A percentile compares a stretch with the other conserved stretches of the same genome.
Conservation (phyloP, 2,888 invertebrate species). For the Aleiodes leptofemur region DNA sequence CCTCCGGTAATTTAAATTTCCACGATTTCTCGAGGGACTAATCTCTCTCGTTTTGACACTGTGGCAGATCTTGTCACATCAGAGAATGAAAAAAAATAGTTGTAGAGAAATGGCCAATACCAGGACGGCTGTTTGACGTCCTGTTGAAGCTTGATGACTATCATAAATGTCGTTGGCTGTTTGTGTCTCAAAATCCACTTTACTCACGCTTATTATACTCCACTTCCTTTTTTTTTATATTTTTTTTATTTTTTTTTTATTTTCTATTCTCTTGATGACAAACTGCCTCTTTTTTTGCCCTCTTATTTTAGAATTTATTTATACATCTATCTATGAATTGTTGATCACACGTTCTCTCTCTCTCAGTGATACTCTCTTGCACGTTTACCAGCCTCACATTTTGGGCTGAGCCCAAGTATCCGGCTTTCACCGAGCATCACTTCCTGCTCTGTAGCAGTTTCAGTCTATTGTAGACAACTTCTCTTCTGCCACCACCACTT, state of each 20-base stretch:
- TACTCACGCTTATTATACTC: background rate
- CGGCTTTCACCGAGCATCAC: conserved; percentile 36
- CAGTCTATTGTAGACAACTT: background rate
- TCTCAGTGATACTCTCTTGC: conserved; percentile 52
- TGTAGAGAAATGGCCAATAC: conserved; percentile 35
- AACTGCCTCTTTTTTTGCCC: background rate
- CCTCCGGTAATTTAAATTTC: conserved; percentile 7
- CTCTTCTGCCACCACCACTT: conserved; percentile 4
- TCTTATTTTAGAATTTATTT: background rate
- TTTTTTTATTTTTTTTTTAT: conserved; percentile 17
- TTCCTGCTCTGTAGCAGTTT: conserved; percentile 26
- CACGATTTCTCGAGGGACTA: background rate
- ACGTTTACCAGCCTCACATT: conserved; percentile 43
- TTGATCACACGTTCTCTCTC: conserved; percentile 24
- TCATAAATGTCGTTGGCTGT: conserved; percentile 35
- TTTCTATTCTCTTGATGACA: conserved; percentile 1
- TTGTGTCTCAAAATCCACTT: conserved; percentile 2
- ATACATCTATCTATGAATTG: conserved; percentile 31
- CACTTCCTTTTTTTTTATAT: conserved; percentile 12
- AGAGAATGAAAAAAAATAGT: conserved; percentile 11
- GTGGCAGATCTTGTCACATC: conserved; percentile 22
- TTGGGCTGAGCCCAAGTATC: conserved; percentile 25
- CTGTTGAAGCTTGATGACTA: conserved; percentile 39
- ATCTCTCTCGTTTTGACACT: conserved; percentile 13
- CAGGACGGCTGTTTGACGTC: conserved; percentile 49